Base-by-base conservation (phyloP, 2,113 vertebrate genomes). In the Passer domesticus region DNA sequence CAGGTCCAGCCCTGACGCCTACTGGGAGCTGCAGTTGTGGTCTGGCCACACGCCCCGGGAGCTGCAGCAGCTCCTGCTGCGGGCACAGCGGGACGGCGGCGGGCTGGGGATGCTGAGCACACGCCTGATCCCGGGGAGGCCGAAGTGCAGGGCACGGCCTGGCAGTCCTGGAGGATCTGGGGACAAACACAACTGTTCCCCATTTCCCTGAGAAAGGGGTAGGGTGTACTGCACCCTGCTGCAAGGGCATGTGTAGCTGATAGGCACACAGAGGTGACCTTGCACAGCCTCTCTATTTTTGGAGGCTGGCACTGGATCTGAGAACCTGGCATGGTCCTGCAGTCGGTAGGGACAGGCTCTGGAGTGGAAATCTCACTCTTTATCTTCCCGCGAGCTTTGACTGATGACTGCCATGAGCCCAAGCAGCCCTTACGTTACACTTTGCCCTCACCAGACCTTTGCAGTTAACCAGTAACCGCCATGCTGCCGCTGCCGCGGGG, bases 401-500 rank as follows among this genome's bases (percentile, higher is more conserved):
- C 18, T 43, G 27, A 1, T 53, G 37, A 12, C 12, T 41, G 17
- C 64, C 24, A 2, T 24, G 20, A 68, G 31, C 44, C 27, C 49
- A 16, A 2, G 9, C 30, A 13, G 33, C 16, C 58, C 44, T 39
- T 66, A 16, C 0, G 0, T 59, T 90, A 94, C 69, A 47, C 88
- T 95, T 96, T 87, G 90, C 46, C 63, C 95, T 95, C 20, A 2
- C 28, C 46, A 49, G 87, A 79, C 66, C 74, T 92, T 37, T 89
- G 53, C 77, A 43, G 89, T 95, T 94, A 96, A 95, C 91, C 80
- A 89, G 62, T 95, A 95, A 94, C 94, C 39, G 83, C 53, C 41
- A 35, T 0, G 0, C 30, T 0, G 2, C 14, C 0, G 0, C 43
- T 7, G 2, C 56, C 4, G 6, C 37, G 41, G 1, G 1, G 49